Evolutionary conservation across 2,113 vertebrate genomes (phyloP), one percentile per base, ranked within the genome.

Genomic region (Hemiprocne comata): DNA sequence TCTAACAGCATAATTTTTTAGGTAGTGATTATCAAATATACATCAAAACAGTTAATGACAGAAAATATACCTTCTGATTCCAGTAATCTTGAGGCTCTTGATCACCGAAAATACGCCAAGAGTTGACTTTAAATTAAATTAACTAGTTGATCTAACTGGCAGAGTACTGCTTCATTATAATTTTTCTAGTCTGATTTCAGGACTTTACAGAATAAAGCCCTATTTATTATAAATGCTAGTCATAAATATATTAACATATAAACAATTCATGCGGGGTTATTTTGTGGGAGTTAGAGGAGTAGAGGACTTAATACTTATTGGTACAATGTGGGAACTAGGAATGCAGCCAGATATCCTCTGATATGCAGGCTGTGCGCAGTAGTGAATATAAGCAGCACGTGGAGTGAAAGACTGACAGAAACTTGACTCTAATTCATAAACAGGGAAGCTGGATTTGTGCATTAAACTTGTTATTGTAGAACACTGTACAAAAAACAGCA

Each of bases 241-340:
- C 40, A 54, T 76, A 85, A 91, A 75, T 11, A 24, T 54, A 14
- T 53, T 83, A 69, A 73, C 18, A 7, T 76, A 44, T 51, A 75
- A 93, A 72, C 62, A 93, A 69, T 84, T 85, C 20, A 51, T 86
- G 71, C 16, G 62, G 72, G 62, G 72, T 58, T 82, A 46, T 76
- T 94, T 53, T 70, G 55, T 94, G 51, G 65, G 69, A 89, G 55
- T 85, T 64, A 64, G 87, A 93, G 54, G 13, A 76, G 66, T 57
- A 50, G 17, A 81, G 31, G 55, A 93, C 36, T 91, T 90, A 90
- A 53, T 96, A 94, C 90, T 93, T 91, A 69, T 78, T 88, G 57
- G 13, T 80, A 72, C 65, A 67, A 78, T 70, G 85, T 83, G 34
- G 40, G 40, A 42, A 42, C 69, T 91, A 90, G 82, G 90, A 91